Evolutionary conservation across 64 coral and sea anemone genomes (phyloP), one percentile per base, ranked within the genome.

Genomic region (Stichodactyla mertensii): DNA sequence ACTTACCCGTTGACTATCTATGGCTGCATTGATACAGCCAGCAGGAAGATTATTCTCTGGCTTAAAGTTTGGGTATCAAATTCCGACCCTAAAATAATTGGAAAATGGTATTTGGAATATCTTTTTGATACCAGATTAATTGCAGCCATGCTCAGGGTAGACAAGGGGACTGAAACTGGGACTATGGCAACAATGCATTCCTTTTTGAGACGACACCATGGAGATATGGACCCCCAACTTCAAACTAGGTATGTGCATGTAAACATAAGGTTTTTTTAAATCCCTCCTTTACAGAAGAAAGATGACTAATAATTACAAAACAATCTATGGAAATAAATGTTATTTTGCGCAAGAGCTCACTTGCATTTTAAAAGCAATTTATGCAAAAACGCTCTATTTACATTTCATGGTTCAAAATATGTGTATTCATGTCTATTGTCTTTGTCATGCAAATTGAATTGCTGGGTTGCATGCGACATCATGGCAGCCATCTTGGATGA

Each of bases 21-120:
- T 60, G 86, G 28, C 28, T 31, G 28, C 28, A 31, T 31, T 31
- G 28, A 31, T 31, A 1, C 28, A 31, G 86, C 58, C 45, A 89
- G 71, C n/a, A 84, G 92, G 54, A 93, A 93, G 86, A 45, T 93
- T 7, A 45, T 93, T 7, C 67, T 93, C 8, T 93, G 82, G 83
- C 71, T 93, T 78, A 80, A 83, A 19, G 92, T 89, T 77, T 93
- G 87, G 57, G 14, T 89, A 9, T 80, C 71, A 53, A 93, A 89
- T 61, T 80, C 82, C 45, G 82, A 93, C 61, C 91, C 87, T 10
- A 36, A 80, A 64, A 26, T 89, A 36, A 86, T 89, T 54, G 82
- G 83, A 6, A 53, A 82, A 6, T 86, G 86, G 55, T 93, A 93
- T 54, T 54, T 89, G 4, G 87, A 88, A 19, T 78, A 93, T 56